Evolutionary conservation across 2,888 invertebrate species (phyloP).

Genomic region (Cartodere bifasciata): DNA sequence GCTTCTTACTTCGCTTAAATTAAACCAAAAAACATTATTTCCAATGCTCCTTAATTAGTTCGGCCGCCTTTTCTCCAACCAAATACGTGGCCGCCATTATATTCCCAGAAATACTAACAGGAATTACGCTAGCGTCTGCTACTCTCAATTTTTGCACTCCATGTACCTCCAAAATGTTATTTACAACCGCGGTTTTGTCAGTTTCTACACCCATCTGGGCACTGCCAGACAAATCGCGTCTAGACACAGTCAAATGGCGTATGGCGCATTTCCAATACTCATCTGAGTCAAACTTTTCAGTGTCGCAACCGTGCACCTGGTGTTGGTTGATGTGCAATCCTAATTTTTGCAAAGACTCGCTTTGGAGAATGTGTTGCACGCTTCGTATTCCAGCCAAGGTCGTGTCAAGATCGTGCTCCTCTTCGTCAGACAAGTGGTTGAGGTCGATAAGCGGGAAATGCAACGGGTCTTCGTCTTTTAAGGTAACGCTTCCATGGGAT

Average conservation of each 20-base stretch:
- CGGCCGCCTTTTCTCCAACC: constrained; percentile 60
- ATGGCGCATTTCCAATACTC: constrained; percentile 60
- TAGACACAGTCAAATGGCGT: constrained; percentile 24
- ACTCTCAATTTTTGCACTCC: constrained; percentile 49
- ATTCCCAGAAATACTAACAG: constrained; percentile 50
- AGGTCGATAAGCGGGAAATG: constrained; percentile 62
- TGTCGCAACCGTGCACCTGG: constrained; percentile 38
- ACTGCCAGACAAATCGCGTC: constrained; percentile 38
- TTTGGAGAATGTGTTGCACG: constrained; percentile 41
- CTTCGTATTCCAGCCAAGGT: constrained; percentile 45
- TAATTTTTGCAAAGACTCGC: constrained; percentile 44
- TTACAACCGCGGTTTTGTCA: constrained; percentile 52
- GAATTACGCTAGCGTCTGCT: constrained; percentile 56
- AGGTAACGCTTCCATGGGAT: constrained; percentile 52
- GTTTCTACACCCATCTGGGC: constrained; percentile 56
- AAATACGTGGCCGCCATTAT: constrained; percentile 56
- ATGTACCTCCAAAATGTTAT: constrained; percentile 47
- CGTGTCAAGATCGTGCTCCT: constrained; percentile 42
- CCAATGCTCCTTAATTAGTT: constrained; percentile 48
- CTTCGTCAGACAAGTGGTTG: constrained; percentile 57
- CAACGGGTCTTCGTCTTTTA: constrained; percentile 58
- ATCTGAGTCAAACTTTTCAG: constrained; percentile 41
- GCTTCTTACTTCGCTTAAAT: no score
- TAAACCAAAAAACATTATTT: constrained; percentile 12
- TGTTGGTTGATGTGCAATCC: constrained; percentile 33